Evolutionary conservation across 2,888 invertebrate genomes (phyloP), one percentile per base, ranked within the genome.

Genomic region (Tortricodes alternella): DNA sequence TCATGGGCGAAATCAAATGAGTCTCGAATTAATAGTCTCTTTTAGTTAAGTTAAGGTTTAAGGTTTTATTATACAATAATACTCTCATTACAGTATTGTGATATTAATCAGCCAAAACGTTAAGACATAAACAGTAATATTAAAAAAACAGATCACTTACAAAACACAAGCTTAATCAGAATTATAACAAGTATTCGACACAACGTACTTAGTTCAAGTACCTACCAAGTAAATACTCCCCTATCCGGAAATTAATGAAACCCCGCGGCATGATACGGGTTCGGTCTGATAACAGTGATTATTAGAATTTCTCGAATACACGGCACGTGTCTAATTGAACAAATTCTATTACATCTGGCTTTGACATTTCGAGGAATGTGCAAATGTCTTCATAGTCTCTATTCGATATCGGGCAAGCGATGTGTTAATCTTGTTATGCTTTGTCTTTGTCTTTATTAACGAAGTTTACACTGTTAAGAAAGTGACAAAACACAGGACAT

Each of bases 281-380:
- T 3, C 27, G 24, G 27, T 24, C 43, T 43, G 11, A 27, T 43
- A 27, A 43, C 27, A 9, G n/a, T n/a, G 41, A 41, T 43, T 43
- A 43, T 43, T 13, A 43, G 43, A 18, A 27, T 43, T 27, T 16
- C 43, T 27, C 6, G 27, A 27, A 27, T 27, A 43, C 43, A 27
- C 11, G 43, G 24, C 16, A 24, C 43, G 27, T 9, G 23, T 11
- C 39, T 41, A 41, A 43, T 43, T 43, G 18, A 5, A 27, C 16
- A 18, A 27, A 43, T 16, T 27, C 43, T 43, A 27, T 43, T 16
- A n/a, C 27, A 27, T 43, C 11, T 38, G n/a, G 43, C 43, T 43
- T 38, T 38, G 19, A 18, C 16, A 13, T 18, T 24, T 16, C 9
- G 21, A 15, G 18, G 18, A 27, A 41, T 43, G 43, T 18, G 24